phyloP scores from a whole-genome alignment of 1,140 invertebrate species.

The Megalopta genalis region DNA sequence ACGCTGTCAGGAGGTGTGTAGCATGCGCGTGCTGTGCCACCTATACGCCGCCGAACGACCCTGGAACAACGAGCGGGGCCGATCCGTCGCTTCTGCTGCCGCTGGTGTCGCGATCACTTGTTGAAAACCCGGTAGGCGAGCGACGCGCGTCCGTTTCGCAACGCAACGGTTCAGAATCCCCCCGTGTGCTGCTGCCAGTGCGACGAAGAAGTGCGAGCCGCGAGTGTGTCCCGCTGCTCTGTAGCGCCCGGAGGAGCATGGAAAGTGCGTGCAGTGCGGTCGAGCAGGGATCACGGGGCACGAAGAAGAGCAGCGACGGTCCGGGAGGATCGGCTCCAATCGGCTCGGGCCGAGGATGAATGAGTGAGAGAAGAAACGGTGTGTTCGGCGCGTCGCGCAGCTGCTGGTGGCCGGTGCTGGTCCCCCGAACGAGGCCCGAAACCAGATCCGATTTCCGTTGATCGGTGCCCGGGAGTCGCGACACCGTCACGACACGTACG shows the following conservation, averaged over 20 bases:
- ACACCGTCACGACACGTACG: not conserved
- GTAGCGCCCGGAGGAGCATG: not conserved
- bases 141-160: constrained; percentile 24
- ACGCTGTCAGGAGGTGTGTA: constrained; percentile 65
- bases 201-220: no score
- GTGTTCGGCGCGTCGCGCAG: no score
- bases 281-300: constrained; percentile 22
- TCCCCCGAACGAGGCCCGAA: no score
- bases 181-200: no score
- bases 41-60: constrained; percentile 56
- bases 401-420: no score
- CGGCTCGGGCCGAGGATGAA: constrained; percentile 7
- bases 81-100: constrained; percentile 25
- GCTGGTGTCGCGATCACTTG: constrained; percentile 54
- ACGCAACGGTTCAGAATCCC: not conserved
- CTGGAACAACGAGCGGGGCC: constrained; percentile 46
- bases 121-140: constrained; percentile 44
- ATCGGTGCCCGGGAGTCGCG: not conserved
- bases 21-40: constrained; percentile 57
- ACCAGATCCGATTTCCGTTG: not conserved
- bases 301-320: constrained; percentile 23
- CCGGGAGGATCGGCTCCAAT: constrained; percentile 20
- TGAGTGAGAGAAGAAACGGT: not conserved
- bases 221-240: no score
- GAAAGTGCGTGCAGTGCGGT: constrained; percentile 27